These are phyloP conservation scores for Conus ventricosus DNA, from an alignment of 1,140 invertebrate genomes.

Conservation along the genomic window DNA sequence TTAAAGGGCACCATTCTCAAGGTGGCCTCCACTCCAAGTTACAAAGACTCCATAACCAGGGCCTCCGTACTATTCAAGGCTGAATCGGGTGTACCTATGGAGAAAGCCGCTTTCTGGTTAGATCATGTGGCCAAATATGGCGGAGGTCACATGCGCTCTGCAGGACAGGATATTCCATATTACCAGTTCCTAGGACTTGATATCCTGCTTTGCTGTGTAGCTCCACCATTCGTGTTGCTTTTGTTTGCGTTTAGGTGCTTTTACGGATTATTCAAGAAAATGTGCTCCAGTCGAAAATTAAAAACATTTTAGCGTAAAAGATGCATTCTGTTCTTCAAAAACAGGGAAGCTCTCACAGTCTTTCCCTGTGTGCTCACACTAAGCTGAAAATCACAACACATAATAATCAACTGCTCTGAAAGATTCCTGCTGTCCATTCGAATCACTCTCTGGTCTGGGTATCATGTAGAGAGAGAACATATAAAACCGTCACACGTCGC, in stretches of 20 bases:
- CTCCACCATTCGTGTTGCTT: not conserved
- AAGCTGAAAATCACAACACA: too few relatives aligned
- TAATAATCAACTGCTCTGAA: too few relatives aligned
- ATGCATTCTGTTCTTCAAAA: too few relatives aligned
- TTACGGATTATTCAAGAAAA: too few relatives aligned
- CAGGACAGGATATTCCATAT: slow-evolving; percentile 43
- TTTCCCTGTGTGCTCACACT: too few relatives aligned
- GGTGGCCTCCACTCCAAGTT: slow-evolving; percentile 34
- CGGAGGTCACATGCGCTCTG: slow-evolving; percentile 49
- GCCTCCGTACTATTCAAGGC: slow-evolving; percentile 44
- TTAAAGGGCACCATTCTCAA: slow-evolving; percentile 54
- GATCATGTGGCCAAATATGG: slow-evolving; percentile 61
- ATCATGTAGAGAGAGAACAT: too few relatives aligned
- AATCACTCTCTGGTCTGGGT: too few relatives aligned
- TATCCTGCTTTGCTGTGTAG: slow-evolving; percentile 34
- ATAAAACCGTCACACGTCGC: not conserved
- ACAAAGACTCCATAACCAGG: slow-evolving; percentile 47
- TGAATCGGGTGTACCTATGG: slow-evolving; percentile 32
- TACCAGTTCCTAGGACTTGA: slow-evolving; percentile 59
- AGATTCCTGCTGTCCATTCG: too few relatives aligned
- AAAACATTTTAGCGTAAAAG: too few relatives aligned
- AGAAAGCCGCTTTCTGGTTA: slow-evolving; percentile 49
- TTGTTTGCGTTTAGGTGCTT: not conserved
- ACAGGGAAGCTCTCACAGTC: too few relatives aligned
- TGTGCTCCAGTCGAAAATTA: too few relatives aligned